Evolutionary conservation across 1,140 invertebrate species (phyloP), one percentile per base, ranked within the genome.

Genomic region (Papilio dardanus): DNA sequence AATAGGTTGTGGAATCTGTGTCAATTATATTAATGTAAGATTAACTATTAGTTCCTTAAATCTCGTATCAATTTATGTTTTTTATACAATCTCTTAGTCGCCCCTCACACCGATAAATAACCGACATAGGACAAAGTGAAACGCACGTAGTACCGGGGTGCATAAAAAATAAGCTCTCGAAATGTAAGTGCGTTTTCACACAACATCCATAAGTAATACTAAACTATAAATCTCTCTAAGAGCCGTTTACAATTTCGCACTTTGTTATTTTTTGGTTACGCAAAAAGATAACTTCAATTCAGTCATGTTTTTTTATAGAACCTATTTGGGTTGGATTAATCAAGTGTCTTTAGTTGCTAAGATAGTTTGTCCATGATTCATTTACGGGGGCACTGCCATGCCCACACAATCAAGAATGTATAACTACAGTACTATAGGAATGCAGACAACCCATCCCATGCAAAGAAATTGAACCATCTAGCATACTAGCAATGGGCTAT

Each of bases 161-260:
- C 83, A 89, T 89, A 88, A 83, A 80, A 77, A 86, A 89, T 89
- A 88, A 81, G 85, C 85, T 85, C 79, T 87, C 83, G 83, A 75
- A n/a, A 37, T 75, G 19, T 74, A 78, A 86, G 83, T 85, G 79
- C 80, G 71, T 82, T 88, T 86, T 87, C 83, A 84, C 86, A 83
- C 81, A 81, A 77, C 81, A 77, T 79, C 71, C 77, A 78, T 79
- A 83, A 79, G 74, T 76, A 76, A 82, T 83, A 80, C 74, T 79
- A 77, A 77, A 73, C 74, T 75, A 80, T 77, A 76, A 68, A 76
- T 76, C 50, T 71, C 21, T n/a, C 21, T 71, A 46, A 71, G 24
- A 50, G 42, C 28, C 42, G 42, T 71, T 71, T 71, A 46, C 69
- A 71, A 71, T 42, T 71, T 42, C 37, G 69, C 69, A 21, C 54